Percentiles rank a stretch among this genome's conserved stretches.
phyloP scores from a whole-genome alignment of 2,797 vertebrate species.

The Coregonus sp. region DNA sequence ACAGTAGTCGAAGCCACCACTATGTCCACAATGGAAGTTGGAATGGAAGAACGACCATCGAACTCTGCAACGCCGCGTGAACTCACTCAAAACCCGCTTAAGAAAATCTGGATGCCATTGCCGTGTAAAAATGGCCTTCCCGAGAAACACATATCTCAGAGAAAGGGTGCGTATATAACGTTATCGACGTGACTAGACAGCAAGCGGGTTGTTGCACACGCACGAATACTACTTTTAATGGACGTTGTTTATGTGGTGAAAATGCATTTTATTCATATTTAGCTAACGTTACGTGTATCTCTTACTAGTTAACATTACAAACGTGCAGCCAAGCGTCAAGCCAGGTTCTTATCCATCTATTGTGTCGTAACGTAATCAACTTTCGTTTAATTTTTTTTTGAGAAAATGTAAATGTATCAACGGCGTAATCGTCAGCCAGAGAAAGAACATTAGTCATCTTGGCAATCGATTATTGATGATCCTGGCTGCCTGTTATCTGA shows the following conservation, averaged over 20 bases:
- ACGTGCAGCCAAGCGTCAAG: too few species aligned
- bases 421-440: not conserved
- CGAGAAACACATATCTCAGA: slow-evolving; percentile 84
- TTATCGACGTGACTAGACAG: not conserved
- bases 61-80: slow-evolving; percentile 75
- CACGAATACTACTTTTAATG: too few species aligned
- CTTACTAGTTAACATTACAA: too few species aligned
- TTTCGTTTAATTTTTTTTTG: not conserved
- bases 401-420: not conserved
- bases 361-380: not conserved
- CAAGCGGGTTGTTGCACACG: not conserved
- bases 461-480: not conserved
- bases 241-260: too few species aligned
- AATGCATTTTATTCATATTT: too few species aligned
- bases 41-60: slow-evolving; percentile 33
- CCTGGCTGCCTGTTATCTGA: not conserved
- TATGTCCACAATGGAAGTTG: slow-evolving; percentile 58
- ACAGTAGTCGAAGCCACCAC: slow-evolving; percentile 26
- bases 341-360: too few species aligned
- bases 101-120: slow-evolving; percentile 95
- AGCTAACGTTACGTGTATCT: too few species aligned
- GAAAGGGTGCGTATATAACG: slow-evolving; percentile 79
- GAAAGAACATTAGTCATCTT: not conserved
- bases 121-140: slow-evolving; percentile 89
- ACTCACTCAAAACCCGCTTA: slow-evolving; percentile 89